A percentile compares a stretch with the other conserved stretches of the same genome.
Conservation (phyloP, 1,140 invertebrate genomes). For the Hypothenemus hampei region DNA sequence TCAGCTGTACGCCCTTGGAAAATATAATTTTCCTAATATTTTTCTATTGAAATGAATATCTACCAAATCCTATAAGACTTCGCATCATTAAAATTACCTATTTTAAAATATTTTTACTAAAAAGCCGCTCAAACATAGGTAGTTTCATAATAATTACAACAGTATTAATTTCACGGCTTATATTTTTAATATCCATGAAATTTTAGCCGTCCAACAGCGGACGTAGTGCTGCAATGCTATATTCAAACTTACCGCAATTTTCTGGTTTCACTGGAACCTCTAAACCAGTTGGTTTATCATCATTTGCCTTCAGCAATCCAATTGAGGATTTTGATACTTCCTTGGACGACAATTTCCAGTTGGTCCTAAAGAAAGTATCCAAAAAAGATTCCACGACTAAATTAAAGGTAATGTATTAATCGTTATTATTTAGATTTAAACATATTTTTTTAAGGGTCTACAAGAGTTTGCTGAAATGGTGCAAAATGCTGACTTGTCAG, state of each 20-base stretch:
- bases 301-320: conserved; percentile 45
- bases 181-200: conserved; percentile 17
- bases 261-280: conserved; percentile 59
- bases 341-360: conserved; percentile 58
- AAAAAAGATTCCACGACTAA: conserved; percentile 86
- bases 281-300: conserved; percentile 54
- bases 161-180: not conserved
- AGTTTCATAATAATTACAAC: not conserved
- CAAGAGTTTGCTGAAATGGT: conserved; percentile 72
- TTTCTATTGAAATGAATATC: not conserved
- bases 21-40: not conserved
- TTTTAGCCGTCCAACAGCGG: conserved; percentile 76
- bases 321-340: conserved; percentile 53
- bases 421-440: not conserved
- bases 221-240: conserved; percentile 69
- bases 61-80: not conserved
- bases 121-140: no score
- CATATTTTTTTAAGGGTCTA: conserved; percentile 55
- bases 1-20: not conserved
- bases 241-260: conserved; percentile 56
- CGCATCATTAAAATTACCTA: not conserved
- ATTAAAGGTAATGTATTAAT: conserved; percentile 57
- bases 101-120: not conserved
- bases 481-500: conserved; percentile 54
- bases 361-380: conserved; percentile 68